Percentiles rank a stretch among this genome's conserved stretches.
phyloP scores from a whole-genome alignment of 2,113 vertebrate species.

The Heliornis fulica region DNA sequence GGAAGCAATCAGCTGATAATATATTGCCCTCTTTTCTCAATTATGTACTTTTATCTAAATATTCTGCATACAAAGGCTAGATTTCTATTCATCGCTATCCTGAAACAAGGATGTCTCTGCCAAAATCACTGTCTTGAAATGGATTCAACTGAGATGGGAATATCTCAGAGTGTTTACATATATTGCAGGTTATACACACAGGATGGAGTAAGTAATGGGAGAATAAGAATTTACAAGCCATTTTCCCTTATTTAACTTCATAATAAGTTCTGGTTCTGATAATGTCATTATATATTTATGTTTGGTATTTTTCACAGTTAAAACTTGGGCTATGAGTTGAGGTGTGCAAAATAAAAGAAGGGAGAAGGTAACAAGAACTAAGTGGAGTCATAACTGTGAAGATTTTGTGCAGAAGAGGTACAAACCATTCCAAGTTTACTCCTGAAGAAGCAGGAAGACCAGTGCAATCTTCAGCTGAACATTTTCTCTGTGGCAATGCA shows the following conservation, averaged over 20 bases:
- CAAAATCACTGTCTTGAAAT: neutral
- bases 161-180: neutral
- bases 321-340: neutral
- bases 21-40: neutral
- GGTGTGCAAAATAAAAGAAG: neutral
- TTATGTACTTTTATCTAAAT: neutral
- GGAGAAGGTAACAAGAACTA: neutral
- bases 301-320: neutral
- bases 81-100: neutral
- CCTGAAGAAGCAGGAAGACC: neutral
- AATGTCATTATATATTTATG: neutral
- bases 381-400: neutral
- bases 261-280: neutral
- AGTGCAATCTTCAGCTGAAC: neutral
- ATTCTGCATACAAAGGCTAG: neutral
- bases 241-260: neutral
- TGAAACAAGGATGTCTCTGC: neutral
- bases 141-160: neutral
- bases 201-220: neutral
- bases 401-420: neutral
- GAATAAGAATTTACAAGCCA: constrained; percentile 21
- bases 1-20: neutral
- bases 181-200: neutral
- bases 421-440: neutral
- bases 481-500: neutral